phyloP scores from a whole-genome alignment of 1,140 invertebrate genomes.

The Fopius arisanus region DNA sequence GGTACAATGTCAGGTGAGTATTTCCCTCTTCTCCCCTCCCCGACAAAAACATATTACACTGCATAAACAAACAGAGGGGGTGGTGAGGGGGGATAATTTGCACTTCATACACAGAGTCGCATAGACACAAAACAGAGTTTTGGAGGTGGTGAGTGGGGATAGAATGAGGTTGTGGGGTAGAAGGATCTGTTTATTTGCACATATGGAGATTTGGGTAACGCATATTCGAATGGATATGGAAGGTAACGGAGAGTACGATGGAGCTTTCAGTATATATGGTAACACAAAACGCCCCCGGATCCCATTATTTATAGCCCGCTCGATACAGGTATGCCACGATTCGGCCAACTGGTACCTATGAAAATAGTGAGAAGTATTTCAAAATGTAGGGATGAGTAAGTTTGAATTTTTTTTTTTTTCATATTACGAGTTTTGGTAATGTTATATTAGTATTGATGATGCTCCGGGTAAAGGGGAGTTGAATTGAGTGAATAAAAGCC shows the following conservation, averaged over 20 bases:
- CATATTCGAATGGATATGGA: constrained; percentile 14
- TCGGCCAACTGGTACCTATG: neutral
- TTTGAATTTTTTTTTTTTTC: too few species aligned
- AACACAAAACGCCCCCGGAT: constrained; percentile 2
- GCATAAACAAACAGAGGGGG: constrained; percentile 3
- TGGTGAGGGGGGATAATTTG: constrained; percentile 11
- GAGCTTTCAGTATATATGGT: constrained; percentile 6
- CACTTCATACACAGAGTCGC: neutral
- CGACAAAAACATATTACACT: neutral
- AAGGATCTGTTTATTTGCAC: constrained; percentile 14
- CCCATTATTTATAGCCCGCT: constrained; percentile 12
- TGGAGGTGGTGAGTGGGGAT: neutral
- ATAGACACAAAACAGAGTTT: neutral
- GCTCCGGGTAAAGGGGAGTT: neutral
- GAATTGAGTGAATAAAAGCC: neutral
- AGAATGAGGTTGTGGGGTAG: constrained; percentile 7
- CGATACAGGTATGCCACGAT: neutral
- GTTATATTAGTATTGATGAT: constrained; percentile 1
- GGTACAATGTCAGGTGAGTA: neutral
- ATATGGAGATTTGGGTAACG: constrained; percentile 14
- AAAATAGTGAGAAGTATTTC: neutral
- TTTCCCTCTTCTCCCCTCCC: neutral
- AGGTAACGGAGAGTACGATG: constrained; percentile 14
- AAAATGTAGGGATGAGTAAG: neutral
- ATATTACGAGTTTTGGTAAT: neutral